These are phyloP conservation scores for Dorcus parallelipipedus DNA, from an alignment of 2,888 invertebrate genomes.

Conservation along the genomic window DNA sequence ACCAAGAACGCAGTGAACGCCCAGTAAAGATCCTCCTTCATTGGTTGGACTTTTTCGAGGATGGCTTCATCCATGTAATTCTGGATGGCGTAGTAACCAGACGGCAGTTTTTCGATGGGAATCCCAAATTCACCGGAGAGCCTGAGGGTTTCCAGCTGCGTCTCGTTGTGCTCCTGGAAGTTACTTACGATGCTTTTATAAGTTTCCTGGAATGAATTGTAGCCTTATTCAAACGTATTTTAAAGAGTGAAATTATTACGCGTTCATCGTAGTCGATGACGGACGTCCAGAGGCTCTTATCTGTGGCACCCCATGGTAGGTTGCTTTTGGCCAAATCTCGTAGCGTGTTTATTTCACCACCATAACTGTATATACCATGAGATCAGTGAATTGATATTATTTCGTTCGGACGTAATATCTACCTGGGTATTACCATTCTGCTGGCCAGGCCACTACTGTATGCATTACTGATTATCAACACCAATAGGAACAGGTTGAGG, in stretches of 20 bases:
- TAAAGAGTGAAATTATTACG: background rate
- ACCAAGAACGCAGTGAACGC: conserved; percentile 3
- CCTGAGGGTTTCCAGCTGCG: background rate
- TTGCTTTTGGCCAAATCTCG: conserved; percentile 2
- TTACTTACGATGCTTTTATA: background rate
- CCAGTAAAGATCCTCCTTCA: conserved; percentile 12
- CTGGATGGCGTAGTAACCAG: conserved; percentile 11
- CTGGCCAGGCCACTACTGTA: conserved; percentile 7
- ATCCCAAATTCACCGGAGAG: background rate
- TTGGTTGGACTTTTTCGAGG: conserved; percentile 3
- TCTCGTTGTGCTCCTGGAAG: conserved; percentile 1
- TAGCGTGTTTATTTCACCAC: background rate
- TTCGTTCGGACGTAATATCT: background rate
- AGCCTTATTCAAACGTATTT: too few species aligned
- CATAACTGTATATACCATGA: background rate
- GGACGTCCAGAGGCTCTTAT: background rate
- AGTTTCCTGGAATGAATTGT: background rate
- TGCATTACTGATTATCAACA: background rate
- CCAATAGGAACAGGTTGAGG: background rate
- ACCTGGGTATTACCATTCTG: conserved; percentile 4
- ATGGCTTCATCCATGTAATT: conserved; percentile 8
- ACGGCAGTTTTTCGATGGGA: background rate
- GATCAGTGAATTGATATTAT: background rate
- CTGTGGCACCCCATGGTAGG: conserved; percentile 1
- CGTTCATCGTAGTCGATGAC: conserved; percentile 1